Conservation (phyloP, 2,113 vertebrate genomes). For the Lagenorhynchus albirostris region DNA sequence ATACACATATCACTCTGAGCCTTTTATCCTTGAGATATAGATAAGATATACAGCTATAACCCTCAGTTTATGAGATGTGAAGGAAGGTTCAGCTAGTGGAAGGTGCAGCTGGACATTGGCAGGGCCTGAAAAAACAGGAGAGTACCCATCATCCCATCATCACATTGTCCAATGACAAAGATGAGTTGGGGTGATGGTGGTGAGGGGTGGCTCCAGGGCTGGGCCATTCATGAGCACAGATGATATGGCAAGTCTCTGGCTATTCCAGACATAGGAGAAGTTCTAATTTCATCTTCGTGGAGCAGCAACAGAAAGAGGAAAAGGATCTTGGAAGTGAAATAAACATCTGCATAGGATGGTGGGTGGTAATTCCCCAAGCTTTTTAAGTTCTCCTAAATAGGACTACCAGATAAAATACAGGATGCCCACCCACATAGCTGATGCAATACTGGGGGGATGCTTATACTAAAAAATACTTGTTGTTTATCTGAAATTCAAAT, state of each 20-base stretch:
- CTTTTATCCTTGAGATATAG: neutral
- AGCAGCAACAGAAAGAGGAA: neutral
- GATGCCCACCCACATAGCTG: no score
- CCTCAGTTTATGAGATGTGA: neutral
- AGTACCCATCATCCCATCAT: no score
- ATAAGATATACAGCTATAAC: neutral
- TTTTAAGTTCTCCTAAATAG: neutral
- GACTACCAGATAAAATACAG: neutral
- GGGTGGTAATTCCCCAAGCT: neutral
- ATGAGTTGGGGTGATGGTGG: neutral
- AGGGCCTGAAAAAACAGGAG: neutral
- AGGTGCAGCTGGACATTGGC: neutral
- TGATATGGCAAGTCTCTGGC: neutral
- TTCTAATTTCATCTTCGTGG: neutral
- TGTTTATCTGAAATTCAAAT: neutral
- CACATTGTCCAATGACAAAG: neutral
- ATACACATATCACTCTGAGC: fast-evolving
- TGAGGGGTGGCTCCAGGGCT: neutral
- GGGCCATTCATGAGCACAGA: neutral
- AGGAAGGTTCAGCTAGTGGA: neutral
- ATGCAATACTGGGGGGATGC: neutral
- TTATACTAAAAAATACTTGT: neutral
- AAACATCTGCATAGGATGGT: neutral
- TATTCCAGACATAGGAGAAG: neutral
- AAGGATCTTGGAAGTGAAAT: neutral